Percentiles rank a stretch among this genome's conserved stretches.
These are phyloP conservation scores for Suncus etruscus DNA, from an alignment of 2,113 vertebrate species.

Conservation along the genomic window DNA sequence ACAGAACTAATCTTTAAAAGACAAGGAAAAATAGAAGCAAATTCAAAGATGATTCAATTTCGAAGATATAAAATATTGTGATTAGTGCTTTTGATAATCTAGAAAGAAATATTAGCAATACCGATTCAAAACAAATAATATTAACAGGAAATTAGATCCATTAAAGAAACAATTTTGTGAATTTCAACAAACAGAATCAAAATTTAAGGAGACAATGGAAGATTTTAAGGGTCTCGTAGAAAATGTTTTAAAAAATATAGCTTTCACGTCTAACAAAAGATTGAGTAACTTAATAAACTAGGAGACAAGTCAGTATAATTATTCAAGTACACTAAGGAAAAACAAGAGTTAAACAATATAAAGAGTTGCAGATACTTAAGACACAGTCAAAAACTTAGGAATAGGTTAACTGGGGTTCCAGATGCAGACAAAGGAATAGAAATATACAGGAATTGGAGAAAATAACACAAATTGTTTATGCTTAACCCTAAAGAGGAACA, in stretches of 20 bases:
- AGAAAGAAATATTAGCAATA: neutral
- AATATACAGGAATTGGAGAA: neutral
- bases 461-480: neutral
- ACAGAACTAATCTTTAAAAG: too few species aligned
- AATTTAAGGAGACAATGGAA: neutral
- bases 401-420: neutral
- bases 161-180: neutral
- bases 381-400: neutral
- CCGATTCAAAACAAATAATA: too few species aligned
- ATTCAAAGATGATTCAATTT: neutral
- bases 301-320: neutral
- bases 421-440: neutral
- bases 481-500: neutral
- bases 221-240: neutral
- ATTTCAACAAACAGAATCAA: neutral
- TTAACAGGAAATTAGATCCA: slow-evolving; percentile 4
- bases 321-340: neutral
- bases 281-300: neutral
- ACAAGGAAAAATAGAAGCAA: neutral
- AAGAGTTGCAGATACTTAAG: neutral
- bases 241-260: neutral
- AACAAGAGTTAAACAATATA: neutral
- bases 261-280: neutral
- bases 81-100: neutral
- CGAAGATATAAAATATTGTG: neutral